These are phyloP conservation scores for Pemphredon lugubris DNA, from an alignment of 2,888 invertebrate genomes.

Conservation along the genomic window DNA sequence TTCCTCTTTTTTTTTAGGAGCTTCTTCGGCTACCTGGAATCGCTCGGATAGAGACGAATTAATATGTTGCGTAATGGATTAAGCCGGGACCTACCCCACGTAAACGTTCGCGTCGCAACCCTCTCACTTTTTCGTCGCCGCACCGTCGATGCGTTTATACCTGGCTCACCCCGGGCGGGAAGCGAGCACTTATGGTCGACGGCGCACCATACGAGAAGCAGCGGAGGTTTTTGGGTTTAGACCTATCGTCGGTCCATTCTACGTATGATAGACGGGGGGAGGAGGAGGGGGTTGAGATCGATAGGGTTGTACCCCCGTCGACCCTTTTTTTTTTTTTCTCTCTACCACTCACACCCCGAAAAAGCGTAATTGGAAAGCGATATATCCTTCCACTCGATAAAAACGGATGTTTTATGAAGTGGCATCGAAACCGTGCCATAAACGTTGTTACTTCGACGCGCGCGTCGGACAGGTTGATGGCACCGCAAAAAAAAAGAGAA, in stretches of 20 bases:
- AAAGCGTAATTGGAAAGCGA: constrained; percentile 69
- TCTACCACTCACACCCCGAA: constrained; percentile 43
- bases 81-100: constrained; percentile 63
- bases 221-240: constrained; percentile 19
- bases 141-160: constrained; percentile 51
- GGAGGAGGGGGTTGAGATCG: constrained; percentile 41
- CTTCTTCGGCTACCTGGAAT: constrained; percentile 64
- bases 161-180: constrained; percentile 56
- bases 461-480: constrained; percentile 53
- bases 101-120: constrained; percentile 50
- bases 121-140: constrained; percentile 46
- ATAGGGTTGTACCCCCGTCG: constrained; percentile 63
- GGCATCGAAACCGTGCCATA: constrained; percentile 39
- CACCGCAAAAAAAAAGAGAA: constrained; percentile 34
- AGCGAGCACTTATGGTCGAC: constrained; percentile 50
- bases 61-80: constrained; percentile 76
- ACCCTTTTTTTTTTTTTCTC: constrained; percentile 28
- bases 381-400: constrained; percentile 61
- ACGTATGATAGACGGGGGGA: background rate
- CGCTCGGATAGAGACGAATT: constrained; percentile 68
- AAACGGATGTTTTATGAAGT: constrained; percentile 59
- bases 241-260: constrained; percentile 34
- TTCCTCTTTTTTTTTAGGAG: constrained; percentile 40
- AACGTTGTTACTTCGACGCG: constrained; percentile 42
- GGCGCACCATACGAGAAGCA: constrained; percentile 36